Base-by-base conservation (phyloP, 2,797 vertebrate species). In the Argya squamiceps region DNA sequence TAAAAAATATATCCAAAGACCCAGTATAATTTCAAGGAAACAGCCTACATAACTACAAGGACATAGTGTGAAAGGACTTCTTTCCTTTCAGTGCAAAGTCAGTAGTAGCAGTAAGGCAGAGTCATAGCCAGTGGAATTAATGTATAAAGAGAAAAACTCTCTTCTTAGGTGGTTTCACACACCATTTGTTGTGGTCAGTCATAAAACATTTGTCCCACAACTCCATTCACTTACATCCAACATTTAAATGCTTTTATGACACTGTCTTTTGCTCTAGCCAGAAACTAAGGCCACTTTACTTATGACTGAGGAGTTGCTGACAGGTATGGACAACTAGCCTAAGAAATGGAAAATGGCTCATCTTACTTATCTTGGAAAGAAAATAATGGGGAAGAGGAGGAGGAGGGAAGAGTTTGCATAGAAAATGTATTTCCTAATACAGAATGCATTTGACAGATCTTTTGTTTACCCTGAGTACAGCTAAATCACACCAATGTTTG, bases 161-260 rank as follows among this genome's bases (percentile, higher is more conserved):
- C n/a, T 94, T 67, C 53, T 32, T 68, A 53, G 23, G 47, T 65
- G 60, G 34, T 41, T 88, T 95, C 46, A 88, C 1, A 20, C 47
- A 86, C 52, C 47, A 41, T 88, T 96, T 92, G 44, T 68, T 95
- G 46, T 56, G 44, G 92, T 89, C 4, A 7, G 18, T 43, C 50
- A 68, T 79, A 52, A 88, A 70, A 52, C 37, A 58, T 81, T 69
- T 69, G 86, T 94, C 64, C 83, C 56, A 90, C 68, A 62, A 76
- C 29, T 36, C 53, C 34, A 7, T 71, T 91, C 60, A 39, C 47
- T 77, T 82, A 55, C 39, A 82, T 60, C 64, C 86, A 91, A 52
- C 23, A 50, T 91, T 95, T 93, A 92, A 93, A 89, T 53, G 39
- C 81, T 55, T 55, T 90, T 71, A 21, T 67, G 65, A 84, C 55